Evolutionary conservation across 2,113 vertebrate species (phyloP), one percentile per base, ranked within the genome.

Genomic region (Aptenodytes forsteri): DNA sequence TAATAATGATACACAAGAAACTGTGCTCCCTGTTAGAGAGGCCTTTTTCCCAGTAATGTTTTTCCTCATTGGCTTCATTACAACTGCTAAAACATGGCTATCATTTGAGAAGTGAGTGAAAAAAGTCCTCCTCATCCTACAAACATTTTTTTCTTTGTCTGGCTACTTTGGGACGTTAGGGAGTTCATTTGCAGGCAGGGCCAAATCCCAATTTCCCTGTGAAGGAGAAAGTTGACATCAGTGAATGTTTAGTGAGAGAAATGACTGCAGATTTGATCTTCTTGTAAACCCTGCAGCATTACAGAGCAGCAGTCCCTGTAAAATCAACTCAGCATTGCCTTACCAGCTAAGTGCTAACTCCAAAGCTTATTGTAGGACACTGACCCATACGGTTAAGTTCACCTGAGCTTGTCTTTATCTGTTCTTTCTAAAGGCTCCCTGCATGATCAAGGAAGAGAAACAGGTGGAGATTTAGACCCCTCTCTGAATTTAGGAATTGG

Each of bases 1-100:
- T 88, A 81, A 95, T 91, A 95, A 93, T 36, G 62, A 71, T 79
- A 81, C 26, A 44, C 42, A 80, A 88, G 73, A 90, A 87, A 71
- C 47, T 27, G 36, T 70, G 42, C 50, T 94, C 54, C 58, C 58
- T 66, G 58, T 66, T 65, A 87, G 56, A 92, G 36, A 73, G 19
- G 3, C 11, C 44, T 83, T 92, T 95, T 91, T 70, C 71, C 73
- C 67, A 32, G 54, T 59, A 85, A 80, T 76, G 21, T 55, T 94
- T 92, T 83, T 69, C 14, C 78, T 91, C 32, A 23, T 34, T 88
- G 87, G 38, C 47, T 94, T 91, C 66, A 62, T 90, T 96, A 72
- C 55, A 94, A 96, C 49, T 62, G 70, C 78, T 58, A 93, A 88
- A 96, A 93, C n/a, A 77, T 5, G 22, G 49, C 38, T 94, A 70